phyloP scores from a whole-genome alignment of 2,888 invertebrate genomes.

The Tachina fera region DNA sequence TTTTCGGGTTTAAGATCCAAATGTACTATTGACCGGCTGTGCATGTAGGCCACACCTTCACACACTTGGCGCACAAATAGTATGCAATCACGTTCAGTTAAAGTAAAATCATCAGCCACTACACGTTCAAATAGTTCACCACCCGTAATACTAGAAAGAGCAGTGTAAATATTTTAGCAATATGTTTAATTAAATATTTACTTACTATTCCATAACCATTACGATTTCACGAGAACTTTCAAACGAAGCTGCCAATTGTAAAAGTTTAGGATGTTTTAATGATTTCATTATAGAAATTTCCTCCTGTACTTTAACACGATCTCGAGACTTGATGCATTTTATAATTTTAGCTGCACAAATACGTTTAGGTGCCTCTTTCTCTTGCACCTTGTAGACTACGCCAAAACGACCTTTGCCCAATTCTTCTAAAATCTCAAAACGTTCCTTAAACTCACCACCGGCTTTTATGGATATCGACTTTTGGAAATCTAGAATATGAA shows the following conservation, averaged over 20 bases:
- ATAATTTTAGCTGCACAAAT: conserved; percentile 93
- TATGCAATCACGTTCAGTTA: conserved; percentile 93
- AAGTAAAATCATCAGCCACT: conserved; percentile 94
- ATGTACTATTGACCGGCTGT: conserved; percentile 92
- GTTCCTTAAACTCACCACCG: conserved; percentile 85
- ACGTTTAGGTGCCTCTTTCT: conserved; percentile 85
- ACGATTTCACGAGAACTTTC: conserved; percentile 90
- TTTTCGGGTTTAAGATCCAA: conserved; percentile 98
- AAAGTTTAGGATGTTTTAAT: conserved; percentile 91
- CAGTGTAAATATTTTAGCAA: neutral
- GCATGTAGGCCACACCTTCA: conserved; percentile 95
- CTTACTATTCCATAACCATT: conserved; percentile 96
- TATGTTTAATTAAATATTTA: conserved; percentile 83
- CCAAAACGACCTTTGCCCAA: conserved; percentile 91
- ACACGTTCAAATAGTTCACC: conserved; percentile 97
- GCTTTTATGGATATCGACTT: conserved; percentile 77
- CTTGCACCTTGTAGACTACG: conserved; percentile 87
- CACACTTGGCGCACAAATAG: conserved; percentile 95
- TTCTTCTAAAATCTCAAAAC: conserved; percentile 88
- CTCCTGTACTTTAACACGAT: conserved; percentile 89
- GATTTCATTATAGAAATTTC: conserved; percentile 95
- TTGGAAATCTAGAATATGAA: conserved; percentile 74
- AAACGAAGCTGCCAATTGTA: conserved; percentile 92
- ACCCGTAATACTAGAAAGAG: conserved; percentile 89
- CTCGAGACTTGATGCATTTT: conserved; percentile 88